Percentiles rank a stretch among this genome's conserved stretches.
These are phyloP conservation scores for Neodiprion virginianus DNA, from an alignment of 1,140 invertebrate species.

Conservation along the genomic window DNA sequence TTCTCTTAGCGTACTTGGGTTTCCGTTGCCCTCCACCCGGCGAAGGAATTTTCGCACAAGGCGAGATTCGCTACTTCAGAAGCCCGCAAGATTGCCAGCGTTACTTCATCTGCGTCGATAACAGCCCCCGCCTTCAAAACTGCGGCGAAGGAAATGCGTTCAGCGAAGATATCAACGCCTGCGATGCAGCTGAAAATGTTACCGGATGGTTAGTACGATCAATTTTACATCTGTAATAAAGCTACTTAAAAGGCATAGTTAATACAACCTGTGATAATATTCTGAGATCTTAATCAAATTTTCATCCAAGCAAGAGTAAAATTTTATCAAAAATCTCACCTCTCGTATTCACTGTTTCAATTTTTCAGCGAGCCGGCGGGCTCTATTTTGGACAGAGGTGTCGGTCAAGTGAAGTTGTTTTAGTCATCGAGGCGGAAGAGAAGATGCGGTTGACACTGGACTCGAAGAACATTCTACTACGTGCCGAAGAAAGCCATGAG, in stretches of 20 bases:
- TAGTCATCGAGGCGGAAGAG: background rate
- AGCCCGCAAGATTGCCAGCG: constrained; percentile 76
- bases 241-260: background rate
- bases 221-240: background rate
- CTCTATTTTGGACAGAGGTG: background rate
- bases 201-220: constrained; percentile 67
- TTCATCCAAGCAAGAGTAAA: too few relatives aligned
- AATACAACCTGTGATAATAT: background rate
- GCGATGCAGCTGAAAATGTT: constrained; percentile 81
- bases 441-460: background rate
- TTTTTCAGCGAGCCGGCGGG: background rate
- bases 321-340: too few relatives aligned
- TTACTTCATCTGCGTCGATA: constrained; percentile 83
- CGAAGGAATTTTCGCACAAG: constrained; percentile 58
- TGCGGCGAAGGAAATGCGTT: constrained; percentile 83
- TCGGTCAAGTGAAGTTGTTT: background rate
- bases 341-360: background rate
- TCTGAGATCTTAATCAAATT: too few relatives aligned
- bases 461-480: background rate
- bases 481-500: too few relatives aligned
- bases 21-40: constrained; percentile 70
- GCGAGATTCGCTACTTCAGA: constrained; percentile 65
- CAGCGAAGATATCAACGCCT: constrained; percentile 76
- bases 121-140: constrained; percentile 72
- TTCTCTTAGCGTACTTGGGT: constrained; percentile 67